Evolutionary conservation across 2,113 vertebrate genomes (phyloP).

Genomic region (Corydoras sp.): DNA sequence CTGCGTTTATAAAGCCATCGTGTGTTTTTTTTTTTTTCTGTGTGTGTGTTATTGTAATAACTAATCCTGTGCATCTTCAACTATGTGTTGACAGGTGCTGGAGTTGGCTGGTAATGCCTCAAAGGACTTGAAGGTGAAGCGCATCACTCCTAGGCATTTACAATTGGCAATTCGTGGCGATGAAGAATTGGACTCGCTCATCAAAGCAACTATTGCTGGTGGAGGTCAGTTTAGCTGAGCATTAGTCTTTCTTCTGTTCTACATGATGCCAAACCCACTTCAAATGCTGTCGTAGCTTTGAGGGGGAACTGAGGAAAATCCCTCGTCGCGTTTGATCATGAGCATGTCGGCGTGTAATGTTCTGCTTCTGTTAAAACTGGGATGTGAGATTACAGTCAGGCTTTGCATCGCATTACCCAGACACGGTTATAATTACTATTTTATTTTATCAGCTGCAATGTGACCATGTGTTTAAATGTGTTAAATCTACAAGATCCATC

Average conservation of each 20-base stretch:
- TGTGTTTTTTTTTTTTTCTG: neutral
- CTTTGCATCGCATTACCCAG: too few species aligned
- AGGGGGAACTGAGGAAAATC: neutral
- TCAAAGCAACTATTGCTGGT: slow-evolving; percentile 84
- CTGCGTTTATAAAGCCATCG: neutral
- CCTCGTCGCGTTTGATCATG: neutral
- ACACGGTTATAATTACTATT: too few species aligned
- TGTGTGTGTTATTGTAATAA: neutral
- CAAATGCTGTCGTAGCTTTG: neutral
- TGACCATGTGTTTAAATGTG: too few species aligned
- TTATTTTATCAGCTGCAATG: too few species aligned
- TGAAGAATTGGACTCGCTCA: slow-evolving; percentile 81
- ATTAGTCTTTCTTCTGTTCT: neutral
- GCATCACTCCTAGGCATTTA: slow-evolving; percentile 81
- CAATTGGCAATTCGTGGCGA: slow-evolving; percentile 82
- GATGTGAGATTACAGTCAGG: too few species aligned
- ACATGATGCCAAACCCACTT: neutral
- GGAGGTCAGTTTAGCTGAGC: slow-evolving; percentile 64
- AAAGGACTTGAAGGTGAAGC: slow-evolving; percentile 84
- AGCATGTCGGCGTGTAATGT: too few species aligned
- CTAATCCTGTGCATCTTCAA: too few species aligned
- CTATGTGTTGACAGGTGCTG: slow-evolving; percentile 64
- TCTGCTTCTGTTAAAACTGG: too few species aligned
- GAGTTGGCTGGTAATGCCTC: slow-evolving; percentile 84
- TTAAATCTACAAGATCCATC: too few species aligned